phyloP scores from a whole-genome alignment of 2,113 vertebrate species.

The Leucopsar rothschildi region DNA sequence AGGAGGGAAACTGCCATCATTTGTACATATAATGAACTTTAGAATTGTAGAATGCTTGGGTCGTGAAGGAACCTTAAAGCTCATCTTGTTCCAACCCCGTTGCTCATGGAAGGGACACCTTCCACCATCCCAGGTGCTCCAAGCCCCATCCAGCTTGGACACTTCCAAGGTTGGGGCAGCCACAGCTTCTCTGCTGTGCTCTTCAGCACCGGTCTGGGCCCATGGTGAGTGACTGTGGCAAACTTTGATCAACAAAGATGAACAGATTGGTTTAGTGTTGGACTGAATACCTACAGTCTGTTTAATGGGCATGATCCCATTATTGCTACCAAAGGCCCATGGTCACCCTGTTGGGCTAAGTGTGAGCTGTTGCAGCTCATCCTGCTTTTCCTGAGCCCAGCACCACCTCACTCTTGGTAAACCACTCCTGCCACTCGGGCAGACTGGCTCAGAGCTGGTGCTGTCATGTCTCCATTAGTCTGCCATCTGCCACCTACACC shows the following conservation, averaged over 20 bases:
- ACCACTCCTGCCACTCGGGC: neutral
- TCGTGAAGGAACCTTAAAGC: neutral
- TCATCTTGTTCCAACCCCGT: neutral
- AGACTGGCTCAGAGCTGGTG: neutral
- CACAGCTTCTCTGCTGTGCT: neutral
- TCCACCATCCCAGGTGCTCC: neutral
- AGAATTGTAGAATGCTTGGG: neutral
- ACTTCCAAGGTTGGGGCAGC: neutral
- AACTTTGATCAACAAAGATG: neutral
- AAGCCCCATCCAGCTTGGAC: neutral
- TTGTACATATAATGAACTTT: neutral
- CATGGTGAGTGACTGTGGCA: neutral
- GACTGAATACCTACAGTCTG: neutral
- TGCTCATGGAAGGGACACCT: neutral
- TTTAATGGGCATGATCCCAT: neutral
- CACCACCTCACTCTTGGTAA: neutral
- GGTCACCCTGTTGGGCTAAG: neutral
- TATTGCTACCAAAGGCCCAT: neutral
- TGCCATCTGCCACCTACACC: slow-evolving; percentile 37
- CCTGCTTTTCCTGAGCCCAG: neutral
- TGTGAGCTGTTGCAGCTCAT: neutral
- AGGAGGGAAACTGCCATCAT: neutral
- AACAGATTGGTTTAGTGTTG: neutral
- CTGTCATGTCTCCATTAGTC: neutral
- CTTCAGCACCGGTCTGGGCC: neutral